Base-by-base conservation (phyloP, 2,888 invertebrate species). In the Pemphredon lugubris region DNA sequence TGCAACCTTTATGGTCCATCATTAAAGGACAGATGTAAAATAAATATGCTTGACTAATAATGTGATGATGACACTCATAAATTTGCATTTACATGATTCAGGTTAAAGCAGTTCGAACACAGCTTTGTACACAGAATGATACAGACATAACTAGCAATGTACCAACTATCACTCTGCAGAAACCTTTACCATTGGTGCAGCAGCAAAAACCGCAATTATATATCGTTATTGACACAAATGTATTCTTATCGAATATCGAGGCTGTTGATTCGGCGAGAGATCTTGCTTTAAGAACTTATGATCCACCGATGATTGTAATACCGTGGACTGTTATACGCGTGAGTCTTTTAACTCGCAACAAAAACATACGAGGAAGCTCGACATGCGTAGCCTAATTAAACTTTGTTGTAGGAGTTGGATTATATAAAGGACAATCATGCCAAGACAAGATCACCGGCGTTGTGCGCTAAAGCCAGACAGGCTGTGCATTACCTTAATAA, bases 171-270 rank as follows among this genome's bases (percentile, higher is more conserved):
- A 67, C 72, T 30, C 73, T 84, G 37, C 75, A 80, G 20, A 60
- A 79, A 13, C 66, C 80, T 3, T 23, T 40, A 2, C 9, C 45
- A 11, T n/a, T 39, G 3, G 51, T 61, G 9, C 53, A 44, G 23
- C 55, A 73, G 18, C 63, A 68, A 45, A 75, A 59, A 34, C 55
- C 58, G 32, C 63, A 79, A n/a, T 68, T 88, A 3, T 88, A 88
- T 39, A 83, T 90, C 18, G 87, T 90, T 39, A 72, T 90, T 2
- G 90, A 90, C 64, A 90, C 90, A 18, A 90, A 90, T 57, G 88
- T 90, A n/a, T 87, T 90, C 72, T 75, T 90, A 0, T 84, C 87
- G 7, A 84, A 89, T 72, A 77, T 90, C 20, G 47, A 77, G 5
- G 82, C 81, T 11, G 63, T 90, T 14, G 83, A 87, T 57, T 73